A percentile compares a stretch with the other conserved stretches of the same genome.
Evolutionary conservation across 2,797 vertebrate genomes (phyloP).

Genomic region (Coluber constrictor): DNA sequence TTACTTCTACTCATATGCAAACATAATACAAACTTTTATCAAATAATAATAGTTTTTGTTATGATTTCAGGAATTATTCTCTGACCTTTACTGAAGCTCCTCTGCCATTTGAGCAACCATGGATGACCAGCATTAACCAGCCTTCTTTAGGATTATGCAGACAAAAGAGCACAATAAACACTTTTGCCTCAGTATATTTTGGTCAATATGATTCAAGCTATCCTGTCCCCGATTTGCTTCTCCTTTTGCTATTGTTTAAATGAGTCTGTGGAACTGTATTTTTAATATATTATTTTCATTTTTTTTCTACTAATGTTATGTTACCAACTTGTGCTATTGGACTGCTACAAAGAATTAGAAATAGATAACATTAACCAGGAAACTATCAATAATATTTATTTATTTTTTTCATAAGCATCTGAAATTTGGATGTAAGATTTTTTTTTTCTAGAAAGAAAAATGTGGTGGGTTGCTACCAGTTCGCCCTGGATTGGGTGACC

Average conservation of each 20-base stretch:
- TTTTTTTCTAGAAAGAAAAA: not conserved
- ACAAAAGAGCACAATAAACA: not conserved
- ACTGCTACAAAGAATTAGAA: not conserved
- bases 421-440: not conserved
- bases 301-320: not conserved
- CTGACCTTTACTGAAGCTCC: not conserved
- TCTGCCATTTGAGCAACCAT: not conserved
- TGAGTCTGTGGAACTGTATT: not conserved
- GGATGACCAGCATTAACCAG: not conserved
- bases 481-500: too few relatives aligned
- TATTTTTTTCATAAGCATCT: not conserved
- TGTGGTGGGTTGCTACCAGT: too few relatives aligned
- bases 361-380: not conserved
- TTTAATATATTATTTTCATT: not conserved
- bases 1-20: not conserved
- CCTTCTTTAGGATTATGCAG: not conserved
- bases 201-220: not conserved
- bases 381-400: not conserved
- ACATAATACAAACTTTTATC: not conserved
- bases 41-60: not conserved
- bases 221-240: not conserved
- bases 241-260: not conserved
- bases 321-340: not conserved
- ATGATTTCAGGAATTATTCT: not conserved
- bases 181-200: not conserved